Evolutionary conservation across 1,140 invertebrate genomes (phyloP).

Genomic region (Drosophila ironensis): DNA sequence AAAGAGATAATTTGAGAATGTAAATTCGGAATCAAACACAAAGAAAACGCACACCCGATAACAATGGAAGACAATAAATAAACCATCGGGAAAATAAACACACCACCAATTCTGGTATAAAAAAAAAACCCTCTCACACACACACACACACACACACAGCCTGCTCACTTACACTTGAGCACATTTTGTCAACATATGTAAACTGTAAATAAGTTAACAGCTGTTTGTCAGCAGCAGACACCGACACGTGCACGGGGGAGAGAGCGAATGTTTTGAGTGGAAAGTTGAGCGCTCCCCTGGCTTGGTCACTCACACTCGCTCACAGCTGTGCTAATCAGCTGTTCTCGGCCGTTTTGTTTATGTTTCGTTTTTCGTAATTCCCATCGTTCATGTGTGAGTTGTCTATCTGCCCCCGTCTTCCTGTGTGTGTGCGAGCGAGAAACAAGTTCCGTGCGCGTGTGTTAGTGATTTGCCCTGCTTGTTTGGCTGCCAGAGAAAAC

Average conservation of each 20-base stretch:
- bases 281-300: constrained; percentile 15
- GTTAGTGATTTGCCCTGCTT: constrained; percentile 66
- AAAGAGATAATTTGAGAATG: too few species aligned
- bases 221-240: constrained; percentile 65
- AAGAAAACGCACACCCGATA: constrained; percentile 11
- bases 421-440: constrained; percentile 54
- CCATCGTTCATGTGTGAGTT: constrained; percentile 24
- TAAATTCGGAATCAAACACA: background rate
- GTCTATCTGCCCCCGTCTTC: constrained; percentile 60
- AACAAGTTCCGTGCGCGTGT: constrained; percentile 42
- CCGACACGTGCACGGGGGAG: constrained; percentile 61
- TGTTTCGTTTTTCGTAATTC: constrained; percentile 76
- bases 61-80: constrained; percentile 26
- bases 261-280: constrained; percentile 64
- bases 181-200: constrained; percentile 65
- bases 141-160: constrained; percentile 11
- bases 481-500: constrained; percentile 55
- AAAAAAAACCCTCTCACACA: background rate
- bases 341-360: constrained; percentile 74
- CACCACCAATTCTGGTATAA: constrained; percentile 23
- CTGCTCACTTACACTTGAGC: too few species aligned
- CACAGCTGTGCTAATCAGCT: constrained; percentile 74
- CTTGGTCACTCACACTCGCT: constrained; percentile 28
- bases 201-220: constrained; percentile 78
- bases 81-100: constrained; percentile 14